Evolutionary conservation across 2,797 vertebrate genomes (phyloP), one percentile per base, ranked within the genome.

Genomic region (Pogonophryne albipinna): DNA sequence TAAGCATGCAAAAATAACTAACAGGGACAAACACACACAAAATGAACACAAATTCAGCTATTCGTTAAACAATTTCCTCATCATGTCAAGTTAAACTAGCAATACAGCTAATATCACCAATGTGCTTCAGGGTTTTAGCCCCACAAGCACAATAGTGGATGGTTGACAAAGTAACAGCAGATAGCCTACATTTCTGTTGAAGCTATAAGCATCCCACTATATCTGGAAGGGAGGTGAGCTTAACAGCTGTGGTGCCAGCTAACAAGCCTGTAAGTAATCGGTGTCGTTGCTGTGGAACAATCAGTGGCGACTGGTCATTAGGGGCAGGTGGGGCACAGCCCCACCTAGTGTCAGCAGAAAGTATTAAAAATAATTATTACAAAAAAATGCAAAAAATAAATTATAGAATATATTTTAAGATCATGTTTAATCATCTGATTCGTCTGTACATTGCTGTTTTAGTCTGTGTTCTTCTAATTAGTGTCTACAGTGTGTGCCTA

Each of bases 181-280:
- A 86, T 85, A 83, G 83, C 72, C 76, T 61, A 73, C 71, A 71
- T 86, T 85, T 84, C 62, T 78, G 76, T 80, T 53, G 52, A 59
- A 78, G 78, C 83, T 84, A 65, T 64, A 65, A 80, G 83, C 79
- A 62, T 77, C 66, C 68, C 63, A 71, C 76, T 58, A 59, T 89
- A 81, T 80, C 87, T 89, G 41, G 74, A 83, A 81, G 88, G 85
- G 80, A 85, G 84, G 80, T 84, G 77, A 87, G 81, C 76, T 17
- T 41, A 86, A 66, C 84, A 81, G 87, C 82, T 87, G 83, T 23
- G 67, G 76, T 75, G 74, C 62, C 61, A 38, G 68, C 87, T 88
- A 90, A 89, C 86, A 88, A 88, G 78, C 86, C 84, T 85, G 72
- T 79, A 80, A 88, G 85, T 87, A 91, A 90, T 89, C 90, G 86